Conservation (phyloP, 2,113 vertebrate species). For the Coreoperca whiteheadi region DNA sequence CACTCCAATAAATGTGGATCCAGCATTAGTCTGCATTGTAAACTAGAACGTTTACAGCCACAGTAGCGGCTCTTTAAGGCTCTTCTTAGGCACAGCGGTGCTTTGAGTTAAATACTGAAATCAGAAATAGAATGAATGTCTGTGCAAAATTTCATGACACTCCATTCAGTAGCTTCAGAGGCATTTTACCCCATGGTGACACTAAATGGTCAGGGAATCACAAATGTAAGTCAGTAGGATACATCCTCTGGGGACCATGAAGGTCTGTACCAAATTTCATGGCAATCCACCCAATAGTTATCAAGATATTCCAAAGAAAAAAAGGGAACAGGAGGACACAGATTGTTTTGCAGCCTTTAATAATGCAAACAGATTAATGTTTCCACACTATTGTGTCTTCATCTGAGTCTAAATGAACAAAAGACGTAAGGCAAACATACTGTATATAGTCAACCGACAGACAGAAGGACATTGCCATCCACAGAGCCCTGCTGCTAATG, state of each 20-base stretch:
- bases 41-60: neutral
- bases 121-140: neutral
- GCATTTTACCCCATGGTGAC: neutral
- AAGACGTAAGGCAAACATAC: neutral
- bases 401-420: neutral
- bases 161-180: neutral
- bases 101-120: neutral
- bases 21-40: neutral
- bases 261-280: neutral
- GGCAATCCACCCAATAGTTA: neutral
- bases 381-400: neutral
- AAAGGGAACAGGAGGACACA: neutral
- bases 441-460: neutral
- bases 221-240: neutral
- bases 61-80: neutral
- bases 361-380: neutral
- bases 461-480: too few relatives aligned
- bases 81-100: neutral
- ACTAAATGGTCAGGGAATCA: neutral
- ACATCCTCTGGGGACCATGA: neutral
- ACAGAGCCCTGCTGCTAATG: neutral
- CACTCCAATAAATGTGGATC: neutral
- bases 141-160: neutral
- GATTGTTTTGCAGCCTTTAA: neutral
- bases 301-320: neutral